phyloP scores from a whole-genome alignment of 2,113 vertebrate genomes.

The Brachypodius melanocephalos region DNA sequence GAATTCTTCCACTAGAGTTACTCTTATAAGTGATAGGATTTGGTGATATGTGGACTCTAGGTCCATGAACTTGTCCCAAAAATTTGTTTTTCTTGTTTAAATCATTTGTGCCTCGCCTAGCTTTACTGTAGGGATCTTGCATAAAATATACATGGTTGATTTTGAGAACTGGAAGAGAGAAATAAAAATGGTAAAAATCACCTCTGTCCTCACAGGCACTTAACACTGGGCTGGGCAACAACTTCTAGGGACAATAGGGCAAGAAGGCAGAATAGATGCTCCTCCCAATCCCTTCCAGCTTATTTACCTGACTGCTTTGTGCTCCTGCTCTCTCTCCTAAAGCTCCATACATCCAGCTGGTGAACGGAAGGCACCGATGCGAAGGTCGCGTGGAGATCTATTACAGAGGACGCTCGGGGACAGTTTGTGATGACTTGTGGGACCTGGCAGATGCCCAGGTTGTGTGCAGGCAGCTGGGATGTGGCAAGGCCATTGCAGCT shows the following conservation, averaged over 20 bases:
- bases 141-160: not conserved
- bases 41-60: not conserved
- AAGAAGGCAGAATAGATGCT: not conserved
- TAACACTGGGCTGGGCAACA: no score
- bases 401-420: not conserved
- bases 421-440: slow-evolving; percentile 57
- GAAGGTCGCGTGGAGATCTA: slow-evolving; percentile 31
- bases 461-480: slow-evolving; percentile 58
- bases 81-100: not conserved
- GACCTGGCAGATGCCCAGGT: not conserved
- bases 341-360: not conserved
- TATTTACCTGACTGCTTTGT: not conserved
- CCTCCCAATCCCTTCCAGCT: not conserved
- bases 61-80: not conserved
- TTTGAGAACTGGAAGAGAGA: not conserved
- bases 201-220: not conserved
- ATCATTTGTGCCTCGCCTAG: not conserved
- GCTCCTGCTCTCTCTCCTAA: not conserved
- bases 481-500: slow-evolving; percentile 4
- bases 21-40: not conserved
- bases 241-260: rapidly evolving
- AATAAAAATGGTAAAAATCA: not conserved
- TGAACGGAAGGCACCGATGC: not conserved
- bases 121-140: not conserved
- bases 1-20: not conserved